Evolutionary conservation across 2,797 vertebrate genomes (phyloP), one percentile per base, ranked within the genome.

Genomic region (Phoeniculus purpureus): DNA sequence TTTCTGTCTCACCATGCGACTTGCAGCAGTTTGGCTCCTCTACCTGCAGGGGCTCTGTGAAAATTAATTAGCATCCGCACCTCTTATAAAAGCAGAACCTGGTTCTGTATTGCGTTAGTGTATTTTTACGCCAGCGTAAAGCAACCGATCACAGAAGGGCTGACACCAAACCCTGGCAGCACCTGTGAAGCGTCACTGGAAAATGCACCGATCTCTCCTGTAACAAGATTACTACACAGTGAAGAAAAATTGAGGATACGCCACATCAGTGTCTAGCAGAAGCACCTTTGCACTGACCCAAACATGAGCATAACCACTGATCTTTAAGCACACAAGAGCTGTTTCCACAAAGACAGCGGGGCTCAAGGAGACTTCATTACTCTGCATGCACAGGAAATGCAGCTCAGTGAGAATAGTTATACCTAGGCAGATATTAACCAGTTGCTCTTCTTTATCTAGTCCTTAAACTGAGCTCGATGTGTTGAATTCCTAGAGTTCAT

Each of bases 11-110:
- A 56, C 73, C 27, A 5, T 2, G 43, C 0, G 1, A 58, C 54
- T 79, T 87, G 9, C 66, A 52, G n/a, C 43, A 60, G 74, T 52
- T 87, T 3, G 1, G 56, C 70, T 83, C 70, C 67, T 29, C 71
- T 31, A 4, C 25, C 73, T 85, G 66, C 84, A 90, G 48, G 71
- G 70, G 17, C 12, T 65, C 76, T 75, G 51, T 26, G 65, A 86
- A 89, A 90, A 91, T 74, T 71, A 90, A 89, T 92, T 74, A 79
- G 40, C 3, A 5, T n/a, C 60, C 45, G 50, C 1, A 11, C 14
- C 62, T 78, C 60, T 67, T 48, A 55, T 66, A 91, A 88, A 90
- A 4, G 27, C 32, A 91, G 50, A 71, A 22, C 7, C 31, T 3
- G 0, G 40, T 40, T 52, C 56, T 48, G 17, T 37, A 25, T n/a